Percentiles rank a stretch among this genome's conserved stretches.
Conservation (phyloP, 2,113 vertebrate genomes). For the Ariopsis seemanni region DNA sequence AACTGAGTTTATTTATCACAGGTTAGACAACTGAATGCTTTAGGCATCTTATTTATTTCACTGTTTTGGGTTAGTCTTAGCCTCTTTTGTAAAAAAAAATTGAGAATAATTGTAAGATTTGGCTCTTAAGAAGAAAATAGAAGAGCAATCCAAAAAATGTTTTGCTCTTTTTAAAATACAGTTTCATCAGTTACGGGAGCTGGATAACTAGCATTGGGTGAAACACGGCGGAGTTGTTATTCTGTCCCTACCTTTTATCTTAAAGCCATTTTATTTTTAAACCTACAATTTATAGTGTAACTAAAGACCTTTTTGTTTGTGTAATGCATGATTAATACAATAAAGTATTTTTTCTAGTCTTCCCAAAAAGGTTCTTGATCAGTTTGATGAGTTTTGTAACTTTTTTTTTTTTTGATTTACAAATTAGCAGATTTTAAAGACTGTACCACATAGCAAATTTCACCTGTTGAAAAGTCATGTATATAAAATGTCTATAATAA, state of each 20-base stretch:
- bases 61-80: slow-evolving; percentile 80
- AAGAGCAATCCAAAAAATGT: slow-evolving; percentile 27
- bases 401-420: slow-evolving; percentile 83
- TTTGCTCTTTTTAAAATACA: slow-evolving; percentile 66
- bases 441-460: slow-evolving; percentile 94
- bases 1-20: slow-evolving; percentile 90
- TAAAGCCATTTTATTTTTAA: slow-evolving; percentile 70
- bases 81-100: slow-evolving; percentile 77
- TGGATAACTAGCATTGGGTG: slow-evolving; percentile 71
- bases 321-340: slow-evolving; percentile 98
- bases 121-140: slow-evolving; percentile 63
- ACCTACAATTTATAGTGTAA: slow-evolving; percentile 85
- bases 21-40: slow-evolving; percentile 82
- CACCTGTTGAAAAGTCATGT: slow-evolving; percentile 93
- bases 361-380: slow-evolving; percentile 85
- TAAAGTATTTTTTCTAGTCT: slow-evolving; percentile 99
- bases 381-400: slow-evolving; percentile 97
- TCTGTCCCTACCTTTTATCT: slow-evolving; percentile 77
- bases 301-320: slow-evolving; percentile 84
- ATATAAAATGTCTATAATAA: slow-evolving; percentile 99
- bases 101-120: slow-evolving; percentile 77
- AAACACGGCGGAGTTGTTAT: slow-evolving; percentile 77
- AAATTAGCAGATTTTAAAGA: slow-evolving; percentile 96
- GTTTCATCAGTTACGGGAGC: slow-evolving; percentile 61
- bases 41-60: slow-evolving; percentile 90